A percentile compares a stretch with the other conserved stretches of the same genome.
phyloP scores from a whole-genome alignment of 2,888 invertebrate genomes.

The Tricholauxania praeusta region DNA sequence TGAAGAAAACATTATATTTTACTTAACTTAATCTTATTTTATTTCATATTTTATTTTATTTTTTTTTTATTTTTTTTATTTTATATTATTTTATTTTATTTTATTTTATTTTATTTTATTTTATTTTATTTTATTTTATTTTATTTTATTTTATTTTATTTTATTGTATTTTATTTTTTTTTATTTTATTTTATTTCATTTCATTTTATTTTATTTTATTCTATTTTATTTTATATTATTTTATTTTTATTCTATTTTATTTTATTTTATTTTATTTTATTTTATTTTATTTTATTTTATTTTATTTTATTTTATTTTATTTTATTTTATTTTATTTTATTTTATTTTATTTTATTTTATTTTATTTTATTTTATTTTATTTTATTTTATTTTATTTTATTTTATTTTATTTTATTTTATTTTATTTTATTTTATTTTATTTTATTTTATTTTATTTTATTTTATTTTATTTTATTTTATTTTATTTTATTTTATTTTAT shows the following conservation, averaged over 20 bases:
- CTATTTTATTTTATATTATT: slow-evolving; percentile 6
- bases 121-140: background rate
- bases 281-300: slow-evolving; percentile 1
- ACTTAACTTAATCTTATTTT: too few relatives aligned
- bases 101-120: too few relatives aligned
- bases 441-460: background rate
- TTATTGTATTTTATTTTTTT: slow-evolving; percentile 5
- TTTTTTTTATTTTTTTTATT: too few relatives aligned
- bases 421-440: background rate
- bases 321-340: background rate
- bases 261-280: slow-evolving; percentile 9
- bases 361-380: slow-evolving; percentile 6
- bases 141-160: slow-evolving; percentile 2
- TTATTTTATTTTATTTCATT: slow-evolving; percentile 8
- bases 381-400: background rate
- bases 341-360: background rate
- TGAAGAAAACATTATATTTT: too few relatives aligned
- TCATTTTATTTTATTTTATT: slow-evolving; percentile 10
- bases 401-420: slow-evolving; percentile 1
- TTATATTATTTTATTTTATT: too few relatives aligned
- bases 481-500: slow-evolving; percentile 14
- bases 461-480: slow-evolving; percentile 10
- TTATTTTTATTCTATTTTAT: background rate
- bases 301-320: slow-evolving; percentile 7
- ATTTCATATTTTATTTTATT: too few relatives aligned